Percentiles rank a stretch among this genome's conserved stretches.
phyloP scores from a whole-genome alignment of 2,113 vertebrate genomes.

The Fulmarus glacialis region DNA sequence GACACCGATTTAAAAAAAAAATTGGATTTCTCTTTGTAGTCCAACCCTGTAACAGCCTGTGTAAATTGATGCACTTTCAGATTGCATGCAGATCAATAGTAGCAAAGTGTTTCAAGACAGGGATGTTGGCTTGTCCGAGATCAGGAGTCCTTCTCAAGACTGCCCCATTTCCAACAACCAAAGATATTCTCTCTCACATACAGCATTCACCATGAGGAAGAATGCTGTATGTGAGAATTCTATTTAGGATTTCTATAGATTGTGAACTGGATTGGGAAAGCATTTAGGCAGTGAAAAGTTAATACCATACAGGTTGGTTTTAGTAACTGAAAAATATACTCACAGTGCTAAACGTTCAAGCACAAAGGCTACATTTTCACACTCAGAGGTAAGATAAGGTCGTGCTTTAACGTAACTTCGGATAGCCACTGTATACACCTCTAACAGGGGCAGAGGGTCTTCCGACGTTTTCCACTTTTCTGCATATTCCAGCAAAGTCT shows the following conservation, averaged over 20 bases:
- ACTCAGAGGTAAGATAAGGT: constrained; percentile 85
- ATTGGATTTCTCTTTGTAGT: background rate
- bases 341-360: constrained; percentile 92
- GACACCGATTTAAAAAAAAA: background rate
- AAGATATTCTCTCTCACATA: background rate
- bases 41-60: background rate
- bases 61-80: background rate
- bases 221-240: no score
- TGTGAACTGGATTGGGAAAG: background rate
- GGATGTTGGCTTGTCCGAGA: background rate
- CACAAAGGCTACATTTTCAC: constrained; percentile 91
- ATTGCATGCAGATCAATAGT: accelerated
- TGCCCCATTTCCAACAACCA: background rate
- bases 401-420: constrained; percentile 89
- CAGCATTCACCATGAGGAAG: background rate
- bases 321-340: constrained; percentile 73
- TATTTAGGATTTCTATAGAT: background rate
- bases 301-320: background rate
- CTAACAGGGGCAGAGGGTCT: constrained; percentile 88
- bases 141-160: background rate
- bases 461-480: constrained; percentile 90
- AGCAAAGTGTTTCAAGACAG: background rate
- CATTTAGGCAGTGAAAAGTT: background rate
- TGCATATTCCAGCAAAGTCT: constrained; percentile 93
- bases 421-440: constrained; percentile 90